Evolutionary conservation across 2,888 invertebrate genomes (phyloP), one percentile per base, ranked within the genome.

Genomic region (Lapara coniferarum): DNA sequence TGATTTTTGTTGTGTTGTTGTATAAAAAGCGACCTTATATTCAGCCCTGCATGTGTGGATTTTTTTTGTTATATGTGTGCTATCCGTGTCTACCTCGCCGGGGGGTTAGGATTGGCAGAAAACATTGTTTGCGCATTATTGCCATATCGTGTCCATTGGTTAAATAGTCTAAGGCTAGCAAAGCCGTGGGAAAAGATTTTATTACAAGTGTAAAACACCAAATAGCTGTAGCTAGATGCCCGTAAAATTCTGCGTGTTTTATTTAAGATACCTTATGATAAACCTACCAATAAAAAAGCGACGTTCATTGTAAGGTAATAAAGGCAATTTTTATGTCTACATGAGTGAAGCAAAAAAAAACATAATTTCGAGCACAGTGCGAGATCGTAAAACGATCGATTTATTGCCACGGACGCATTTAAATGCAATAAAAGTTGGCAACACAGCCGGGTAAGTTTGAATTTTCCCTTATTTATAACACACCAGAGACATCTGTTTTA

Each of bases 381-480:
- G 81, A 81, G 72, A 71, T 84, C 84, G 82, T 90, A 90, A 90
- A 90, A 80, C 86, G 85, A 89, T 89, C 87, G 83, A 84, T 87
- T 87, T 86, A 89, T 84, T 82, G 87, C 86, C 85, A 81, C 85
- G 83, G 82, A 86, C 88, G 88, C 86, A 87, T 89, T 88, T 86
- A 81, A 63, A 63, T 63, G 49, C 63, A 63, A 13, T 63, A 63
- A 63, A 63, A 63, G 63, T 63, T 63, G 63, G 63, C 63, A 63
- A 25, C 63, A 49, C 46, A 19, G 63, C 19, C 55, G 63, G 46
- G 19, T 59, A 63, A 63, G 19, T 63, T 63, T 63, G 63, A 63
- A 63, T 63, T 63, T 49, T 44, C 44, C 10, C 49, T 6, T 49
- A 49, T 63, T 63, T 63, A 63, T 19, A 12, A 49, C 63, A 63